phyloP scores from a whole-genome alignment of 2,797 vertebrate genomes.

The Gadopsis marmoratus region DNA sequence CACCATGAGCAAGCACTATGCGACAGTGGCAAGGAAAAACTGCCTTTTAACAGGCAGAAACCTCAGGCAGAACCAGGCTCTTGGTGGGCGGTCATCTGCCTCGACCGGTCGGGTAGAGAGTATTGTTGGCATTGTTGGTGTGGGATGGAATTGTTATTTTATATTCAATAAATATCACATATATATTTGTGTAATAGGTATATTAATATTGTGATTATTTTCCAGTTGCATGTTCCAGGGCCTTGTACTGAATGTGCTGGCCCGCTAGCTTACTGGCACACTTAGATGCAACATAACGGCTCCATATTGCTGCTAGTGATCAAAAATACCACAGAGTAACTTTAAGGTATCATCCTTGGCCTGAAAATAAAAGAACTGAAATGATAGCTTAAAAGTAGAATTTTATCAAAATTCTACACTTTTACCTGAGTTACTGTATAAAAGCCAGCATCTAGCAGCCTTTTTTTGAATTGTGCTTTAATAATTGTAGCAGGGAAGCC shows the following conservation, averaged over 20 bases:
- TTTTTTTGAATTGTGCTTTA: background rate
- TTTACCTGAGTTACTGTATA: background rate
- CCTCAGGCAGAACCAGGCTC: too few relatives aligned
- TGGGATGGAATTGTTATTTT: background rate
- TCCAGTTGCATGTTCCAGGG: background rate
- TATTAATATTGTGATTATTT: background rate
- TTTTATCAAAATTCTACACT: background rate
- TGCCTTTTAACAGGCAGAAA: too few relatives aligned
- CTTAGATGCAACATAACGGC: background rate
- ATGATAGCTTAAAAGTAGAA: background rate
- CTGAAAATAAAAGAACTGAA: background rate
- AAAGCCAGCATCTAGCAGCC: background rate
- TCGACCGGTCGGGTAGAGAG: too few relatives aligned
- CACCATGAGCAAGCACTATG: too few relatives aligned
- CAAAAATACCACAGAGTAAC: background rate
- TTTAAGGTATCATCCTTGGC: background rate
- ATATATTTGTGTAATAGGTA: background rate
- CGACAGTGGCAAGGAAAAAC: too few relatives aligned
- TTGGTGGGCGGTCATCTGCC: too few relatives aligned
- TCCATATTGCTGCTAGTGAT: background rate
- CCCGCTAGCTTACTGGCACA: background rate
- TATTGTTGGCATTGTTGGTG: background rate
- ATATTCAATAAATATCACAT: background rate
- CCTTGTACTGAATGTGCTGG: conserved; percentile 3
- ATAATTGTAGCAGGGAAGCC: background rate